Conservation (phyloP, 2,797 vertebrate species). For the Phoebastria nigripes region DNA sequence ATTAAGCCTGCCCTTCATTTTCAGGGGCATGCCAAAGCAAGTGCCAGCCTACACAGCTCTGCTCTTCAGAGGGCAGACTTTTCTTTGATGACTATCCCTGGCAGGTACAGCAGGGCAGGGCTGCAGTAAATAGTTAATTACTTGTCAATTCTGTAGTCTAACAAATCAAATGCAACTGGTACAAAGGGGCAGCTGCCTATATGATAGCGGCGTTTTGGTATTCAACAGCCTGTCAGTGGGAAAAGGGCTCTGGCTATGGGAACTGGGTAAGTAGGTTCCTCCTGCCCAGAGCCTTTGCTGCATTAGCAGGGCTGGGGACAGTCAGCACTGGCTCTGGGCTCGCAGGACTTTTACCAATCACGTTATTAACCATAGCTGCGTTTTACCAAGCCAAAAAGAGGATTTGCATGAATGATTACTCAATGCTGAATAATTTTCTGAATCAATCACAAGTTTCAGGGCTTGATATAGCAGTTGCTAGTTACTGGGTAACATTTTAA, state of each 20-base stretch:
- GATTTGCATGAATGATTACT: not conserved
- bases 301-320: not conserved
- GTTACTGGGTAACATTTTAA: not conserved
- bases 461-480: not conserved
- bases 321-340: not conserved
- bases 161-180: not conserved
- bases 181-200: not conserved
- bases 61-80: not conserved
- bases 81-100: not conserved
- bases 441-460: not conserved
- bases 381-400: not conserved
- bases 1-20: constrained; percentile 48
- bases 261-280: not conserved
- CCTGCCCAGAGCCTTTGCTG: not conserved
- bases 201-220: not conserved
- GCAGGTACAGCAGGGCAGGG: not conserved
- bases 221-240: not conserved
- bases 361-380: not conserved
- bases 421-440: not conserved
- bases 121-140: not conserved
- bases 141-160: not conserved
- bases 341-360: not conserved
- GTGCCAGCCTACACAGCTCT: constrained; percentile 30
- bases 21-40: constrained; percentile 48
- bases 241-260: not conserved